Evolutionary conservation across 2,113 vertebrate species (phyloP), one percentile per base, ranked within the genome.

Genomic region (Cranoglanis bouderius): DNA sequence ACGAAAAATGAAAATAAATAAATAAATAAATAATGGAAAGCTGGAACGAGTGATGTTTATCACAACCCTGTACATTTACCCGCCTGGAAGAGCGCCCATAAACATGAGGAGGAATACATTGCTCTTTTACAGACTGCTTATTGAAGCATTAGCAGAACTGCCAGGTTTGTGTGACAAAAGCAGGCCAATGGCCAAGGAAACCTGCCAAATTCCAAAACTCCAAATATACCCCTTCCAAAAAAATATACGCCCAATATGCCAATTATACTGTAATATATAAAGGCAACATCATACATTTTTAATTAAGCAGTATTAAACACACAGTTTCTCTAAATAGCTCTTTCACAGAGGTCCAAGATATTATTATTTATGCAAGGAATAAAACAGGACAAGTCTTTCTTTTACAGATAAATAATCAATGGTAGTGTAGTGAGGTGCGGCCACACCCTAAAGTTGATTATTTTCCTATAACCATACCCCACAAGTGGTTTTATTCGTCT

Each of bases 11-110:
- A 3, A 40, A 43, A 43, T 6, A 32, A 75, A 24, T 55, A 24
- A 70, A 49, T 13, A 57, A 74, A 86, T 21, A 24, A 7, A 13
- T 12, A 35, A 38, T n/a, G n/a, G n/a, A n/a, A n/a, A n/a, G n/a
- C 46, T 55, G 61, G 40, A 87, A 82, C 24, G 14, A 70, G 77
- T 40, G 43, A 82, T 82, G 86, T 65, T 87, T 65, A 61, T 81
- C 77, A 67, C 9, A 16, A 72, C 9, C 67, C 18, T 13, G 61
- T 18, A 21, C 51, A 61, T 38, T 40, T 38, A 29, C 32, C 13
- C 29, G 4, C 19, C 59, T 87, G 77, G 77, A 87, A 55, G 21
- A 35, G 6, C 19, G n/a, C 86, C 86, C 32, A 21, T 63, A 78
- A 63, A 87, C 85, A 78, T 57, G 43, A 65, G 6, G 57, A 80